These are phyloP conservation scores for Typhlichthys eigenmanni DNA, from an alignment of 2,797 vertebrate genomes.

Conservation along the genomic window DNA sequence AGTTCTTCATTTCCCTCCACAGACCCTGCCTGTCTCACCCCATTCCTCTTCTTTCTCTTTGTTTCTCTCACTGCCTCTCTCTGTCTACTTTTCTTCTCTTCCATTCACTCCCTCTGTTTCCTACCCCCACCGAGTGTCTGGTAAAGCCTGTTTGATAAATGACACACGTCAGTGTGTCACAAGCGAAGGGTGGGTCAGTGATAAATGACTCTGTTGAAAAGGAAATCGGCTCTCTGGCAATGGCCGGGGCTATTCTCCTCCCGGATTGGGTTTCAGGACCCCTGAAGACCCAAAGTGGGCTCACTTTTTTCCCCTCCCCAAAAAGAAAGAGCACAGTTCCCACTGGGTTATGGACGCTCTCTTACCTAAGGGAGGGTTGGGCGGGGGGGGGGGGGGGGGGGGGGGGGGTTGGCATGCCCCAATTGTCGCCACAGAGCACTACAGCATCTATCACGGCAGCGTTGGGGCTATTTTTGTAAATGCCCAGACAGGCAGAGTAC, in stretches of 20 bases:
- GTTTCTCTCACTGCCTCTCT: constrained; percentile 52
- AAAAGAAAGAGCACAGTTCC: constrained; percentile 76
- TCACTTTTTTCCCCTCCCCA: constrained; percentile 62
- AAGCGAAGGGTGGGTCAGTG: constrained; percentile 96
- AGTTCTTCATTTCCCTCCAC: constrained; percentile 38
- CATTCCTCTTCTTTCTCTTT: constrained; percentile 57
- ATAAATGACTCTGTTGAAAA: constrained; percentile 98
- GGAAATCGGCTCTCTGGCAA: constrained; percentile 99
- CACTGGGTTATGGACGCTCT: constrained; percentile 62
- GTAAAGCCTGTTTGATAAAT: constrained; percentile 96
- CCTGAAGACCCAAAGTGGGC: constrained; percentile 75
- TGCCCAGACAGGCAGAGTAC: constrained; percentile 58
- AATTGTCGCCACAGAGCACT: constrained; percentile 75
- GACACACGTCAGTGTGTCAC: constrained; percentile 98
- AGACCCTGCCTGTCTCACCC: constrained; percentile 27
- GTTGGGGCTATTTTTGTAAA: constrained; percentile 76
- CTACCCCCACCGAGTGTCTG: constrained; percentile 75
- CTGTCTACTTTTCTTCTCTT: constrained; percentile 45
- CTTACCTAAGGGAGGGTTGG: constrained; percentile 58
- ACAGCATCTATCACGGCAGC: constrained; percentile 80
- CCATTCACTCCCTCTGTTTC: constrained; percentile 48
- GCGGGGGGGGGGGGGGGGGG: constrained; percentile 14
- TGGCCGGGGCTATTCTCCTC: constrained; percentile 88
- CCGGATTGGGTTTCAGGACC: constrained; percentile 95
- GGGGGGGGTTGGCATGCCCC: constrained; percentile 64